These are phyloP conservation scores for Matsumyia berberina DNA, from an alignment of 2,888 invertebrate species.

Conservation along the genomic window DNA sequence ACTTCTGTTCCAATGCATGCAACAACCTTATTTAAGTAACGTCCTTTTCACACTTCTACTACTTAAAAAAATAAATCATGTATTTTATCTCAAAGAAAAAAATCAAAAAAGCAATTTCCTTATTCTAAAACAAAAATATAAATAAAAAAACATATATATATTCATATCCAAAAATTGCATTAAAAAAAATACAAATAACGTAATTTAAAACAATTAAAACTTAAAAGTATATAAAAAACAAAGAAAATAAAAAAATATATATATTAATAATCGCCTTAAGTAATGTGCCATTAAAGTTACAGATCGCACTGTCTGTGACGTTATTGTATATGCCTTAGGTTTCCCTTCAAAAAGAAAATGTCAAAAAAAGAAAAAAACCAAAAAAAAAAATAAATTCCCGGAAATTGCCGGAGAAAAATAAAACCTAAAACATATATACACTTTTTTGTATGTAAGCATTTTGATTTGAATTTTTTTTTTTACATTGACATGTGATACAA, in stretches of 20 bases:
- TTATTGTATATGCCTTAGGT: constrained; percentile 76
- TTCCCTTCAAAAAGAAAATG: constrained; percentile 76
- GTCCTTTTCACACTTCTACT: constrained; percentile 34
- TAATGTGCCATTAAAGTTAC: constrained; percentile 76
- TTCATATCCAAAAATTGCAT: constrained; percentile 38
- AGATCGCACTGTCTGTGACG: constrained; percentile 73
- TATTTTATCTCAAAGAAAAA: constrained; percentile 26
- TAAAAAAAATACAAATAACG: constrained; percentile 8
- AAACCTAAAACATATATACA: constrained; percentile 28
- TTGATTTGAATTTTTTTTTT: constrained; percentile 30
- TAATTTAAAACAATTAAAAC: not conserved
- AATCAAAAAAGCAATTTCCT: constrained; percentile 49
- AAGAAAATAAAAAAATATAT: constrained; percentile 29
- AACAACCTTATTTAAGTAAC: constrained; percentile 13
- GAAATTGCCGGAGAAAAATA: constrained; percentile 45
- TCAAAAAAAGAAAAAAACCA: no score
- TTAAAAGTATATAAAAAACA: constrained; percentile 12
- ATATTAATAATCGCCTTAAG: constrained; percentile 74
- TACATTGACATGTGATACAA: constrained; percentile 44
- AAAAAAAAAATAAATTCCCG: constrained; percentile 24
- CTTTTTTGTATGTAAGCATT: constrained; percentile 10
- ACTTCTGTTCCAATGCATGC: constrained; percentile 11
- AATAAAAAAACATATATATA: constrained; percentile 34
- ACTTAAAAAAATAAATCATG: constrained; percentile 18
- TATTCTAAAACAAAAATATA: constrained; percentile 36